phyloP scores from a whole-genome alignment of 2,888 invertebrate genomes.

The Cephalotes varians region DNA sequence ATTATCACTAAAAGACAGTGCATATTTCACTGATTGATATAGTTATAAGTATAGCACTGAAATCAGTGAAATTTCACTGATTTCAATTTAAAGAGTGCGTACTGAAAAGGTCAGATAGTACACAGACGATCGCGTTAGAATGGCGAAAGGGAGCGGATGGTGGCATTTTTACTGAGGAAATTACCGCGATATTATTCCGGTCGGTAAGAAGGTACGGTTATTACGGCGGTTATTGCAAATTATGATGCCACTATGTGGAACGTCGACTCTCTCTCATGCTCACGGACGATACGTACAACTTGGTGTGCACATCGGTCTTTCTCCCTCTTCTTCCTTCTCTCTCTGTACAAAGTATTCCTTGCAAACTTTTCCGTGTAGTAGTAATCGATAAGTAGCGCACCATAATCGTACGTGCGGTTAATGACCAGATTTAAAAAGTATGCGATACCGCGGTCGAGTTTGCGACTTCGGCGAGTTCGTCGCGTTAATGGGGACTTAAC shows the following conservation, averaged over 20 bases:
- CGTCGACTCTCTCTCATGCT: slow-evolving; percentile 62
- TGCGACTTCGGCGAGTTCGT: slow-evolving; percentile 1
- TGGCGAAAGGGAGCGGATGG: background rate
- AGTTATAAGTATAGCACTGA: too few relatives aligned
- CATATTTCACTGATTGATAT: too few relatives aligned
- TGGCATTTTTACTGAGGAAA: slow-evolving; percentile 72
- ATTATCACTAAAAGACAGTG: too few relatives aligned
- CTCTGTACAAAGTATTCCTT: slow-evolving; percentile 65
- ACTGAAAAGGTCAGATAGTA: background rate
- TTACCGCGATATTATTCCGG: slow-evolving; percentile 77
- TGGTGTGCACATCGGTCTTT: background rate
- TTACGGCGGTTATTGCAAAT: slow-evolving; percentile 82
- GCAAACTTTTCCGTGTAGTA: slow-evolving; percentile 67
- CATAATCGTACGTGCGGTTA: slow-evolving; percentile 78
- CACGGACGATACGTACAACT: slow-evolving; percentile 53
- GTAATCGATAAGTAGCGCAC: slow-evolving; percentile 82
- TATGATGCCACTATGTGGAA: slow-evolving; percentile 75
- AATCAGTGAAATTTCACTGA: too few relatives aligned
- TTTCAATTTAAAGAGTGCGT: too few relatives aligned
- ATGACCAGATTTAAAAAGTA: slow-evolving; percentile 78
- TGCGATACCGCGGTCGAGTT: slow-evolving; percentile 41
- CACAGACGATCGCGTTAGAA: background rate
- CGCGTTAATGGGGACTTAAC: slow-evolving; percentile 61
- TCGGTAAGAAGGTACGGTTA: slow-evolving; percentile 79
- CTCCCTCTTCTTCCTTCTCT: slow-evolving; percentile 34